These are phyloP conservation scores for Tetheella fluctuosa DNA, from an alignment of 2,888 invertebrate genomes.

Conservation along the genomic window DNA sequence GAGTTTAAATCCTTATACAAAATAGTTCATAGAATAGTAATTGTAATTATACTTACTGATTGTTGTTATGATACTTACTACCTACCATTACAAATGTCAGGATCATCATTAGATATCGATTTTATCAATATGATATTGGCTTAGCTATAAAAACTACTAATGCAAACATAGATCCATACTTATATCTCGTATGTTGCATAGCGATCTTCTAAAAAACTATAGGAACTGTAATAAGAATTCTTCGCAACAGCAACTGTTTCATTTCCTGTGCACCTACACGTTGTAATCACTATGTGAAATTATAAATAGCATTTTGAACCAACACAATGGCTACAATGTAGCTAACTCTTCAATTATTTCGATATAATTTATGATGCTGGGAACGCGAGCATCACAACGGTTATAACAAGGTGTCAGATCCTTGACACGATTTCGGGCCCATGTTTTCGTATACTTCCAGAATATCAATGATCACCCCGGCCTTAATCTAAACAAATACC, in stretches of 20 bases:
- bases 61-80: too few relatives aligned
- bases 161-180: too few relatives aligned
- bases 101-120: too few relatives aligned
- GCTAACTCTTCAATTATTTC: slow-evolving; percentile 12
- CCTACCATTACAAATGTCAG: too few relatives aligned
- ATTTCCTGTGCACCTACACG: background rate
- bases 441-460: slow-evolving; percentile 56
- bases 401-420: slow-evolving; percentile 61
- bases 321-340: slow-evolving; percentile 10
- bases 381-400: slow-evolving; percentile 35
- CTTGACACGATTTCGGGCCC: slow-evolving; percentile 69
- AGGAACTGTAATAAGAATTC: background rate
- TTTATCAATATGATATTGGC: too few relatives aligned
- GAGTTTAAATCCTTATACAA: too few relatives aligned
- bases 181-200: too few relatives aligned
- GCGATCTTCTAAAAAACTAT: background rate
- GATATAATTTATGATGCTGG: slow-evolving; percentile 18
- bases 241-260: background rate
- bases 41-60: too few relatives aligned
- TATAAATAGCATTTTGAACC: background rate
- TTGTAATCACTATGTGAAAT: background rate
- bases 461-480: slow-evolving; percentile 53
- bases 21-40: too few relatives aligned
- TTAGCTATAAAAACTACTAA: too few relatives aligned
- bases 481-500: slow-evolving; percentile 54